Evolutionary conservation across 2,113 vertebrate species (phyloP).

Genomic region (Pseudois nayaur): DNA sequence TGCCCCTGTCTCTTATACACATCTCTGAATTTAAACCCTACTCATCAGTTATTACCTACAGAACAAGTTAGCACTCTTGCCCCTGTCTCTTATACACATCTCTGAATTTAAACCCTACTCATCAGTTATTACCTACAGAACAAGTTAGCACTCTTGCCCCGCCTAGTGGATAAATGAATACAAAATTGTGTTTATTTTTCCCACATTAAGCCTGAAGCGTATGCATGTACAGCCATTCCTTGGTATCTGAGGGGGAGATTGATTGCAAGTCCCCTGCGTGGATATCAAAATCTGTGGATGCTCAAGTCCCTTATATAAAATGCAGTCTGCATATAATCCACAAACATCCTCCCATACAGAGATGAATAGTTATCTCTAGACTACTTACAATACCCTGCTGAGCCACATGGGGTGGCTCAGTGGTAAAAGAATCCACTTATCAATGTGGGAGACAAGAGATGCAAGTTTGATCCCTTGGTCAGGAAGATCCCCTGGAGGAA

Average conservation of each 20-base stretch:
- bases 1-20: no score
- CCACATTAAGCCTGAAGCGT: neutral
- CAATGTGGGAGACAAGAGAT: neutral
- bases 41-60: neutral
- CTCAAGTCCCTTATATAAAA: neutral
- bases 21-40: neutral
- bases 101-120: neutral
- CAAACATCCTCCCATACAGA: neutral
- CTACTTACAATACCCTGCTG: neutral
- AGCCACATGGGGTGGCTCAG: neutral
- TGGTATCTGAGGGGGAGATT: neutral
- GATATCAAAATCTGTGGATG: neutral
- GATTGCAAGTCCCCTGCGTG: neutral
- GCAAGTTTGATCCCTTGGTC: neutral
- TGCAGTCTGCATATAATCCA: neutral
- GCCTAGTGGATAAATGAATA: conserved; percentile 57
- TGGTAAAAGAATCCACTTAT: neutral
- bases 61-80: conserved; percentile 58
- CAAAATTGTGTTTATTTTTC: conserved; percentile 17
- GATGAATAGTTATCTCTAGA: neutral
- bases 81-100: no score
- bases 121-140: conserved; percentile 3
- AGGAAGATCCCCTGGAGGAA: neutral
- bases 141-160: conserved; percentile 61
- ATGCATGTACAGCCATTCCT: neutral